A percentile compares a stretch with the other conserved stretches of the same genome.
phyloP scores from a whole-genome alignment of 1,140 invertebrate species.

The Argopecten irradians region DNA sequence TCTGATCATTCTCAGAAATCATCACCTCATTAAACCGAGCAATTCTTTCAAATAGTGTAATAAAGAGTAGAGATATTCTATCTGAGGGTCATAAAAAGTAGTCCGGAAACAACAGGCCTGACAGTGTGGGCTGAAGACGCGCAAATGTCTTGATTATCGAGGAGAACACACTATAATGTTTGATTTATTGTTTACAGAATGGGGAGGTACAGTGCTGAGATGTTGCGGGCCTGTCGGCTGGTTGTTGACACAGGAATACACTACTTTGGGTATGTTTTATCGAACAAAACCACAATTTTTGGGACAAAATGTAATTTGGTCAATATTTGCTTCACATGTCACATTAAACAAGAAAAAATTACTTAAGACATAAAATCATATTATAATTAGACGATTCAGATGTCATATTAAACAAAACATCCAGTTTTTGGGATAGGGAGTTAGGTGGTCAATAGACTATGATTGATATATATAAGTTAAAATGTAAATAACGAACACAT shows the following conservation, averaged over 20 bases:
- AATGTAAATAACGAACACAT: too few relatives aligned
- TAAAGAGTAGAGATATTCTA: too few relatives aligned
- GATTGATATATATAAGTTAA: too few relatives aligned
- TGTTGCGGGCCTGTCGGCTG: conserved; percentile 75
- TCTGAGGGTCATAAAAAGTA: background rate
- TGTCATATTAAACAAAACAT: background rate
- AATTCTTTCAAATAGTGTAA: background rate
- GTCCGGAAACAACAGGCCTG: background rate
- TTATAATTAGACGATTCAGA: background rate
- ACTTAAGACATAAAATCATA: background rate
- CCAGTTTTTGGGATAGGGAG: background rate
- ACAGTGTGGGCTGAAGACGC: background rate
- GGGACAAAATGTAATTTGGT: background rate
- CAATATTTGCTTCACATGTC: background rate
- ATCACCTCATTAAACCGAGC: background rate
- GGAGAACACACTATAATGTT: background rate
- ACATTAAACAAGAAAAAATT: background rate
- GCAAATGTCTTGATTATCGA: background rate
- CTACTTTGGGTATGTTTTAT: conserved; percentile 67
- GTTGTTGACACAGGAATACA: conserved; percentile 79
- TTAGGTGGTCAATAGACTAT: too few relatives aligned
- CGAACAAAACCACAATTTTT: background rate
- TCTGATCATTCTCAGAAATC: background rate
- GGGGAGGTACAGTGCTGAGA: conserved; percentile 74
- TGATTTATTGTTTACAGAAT: conserved; percentile 60